Base-by-base conservation (phyloP, 2,888 invertebrate genomes). In the Drosophila quinaria region DNA sequence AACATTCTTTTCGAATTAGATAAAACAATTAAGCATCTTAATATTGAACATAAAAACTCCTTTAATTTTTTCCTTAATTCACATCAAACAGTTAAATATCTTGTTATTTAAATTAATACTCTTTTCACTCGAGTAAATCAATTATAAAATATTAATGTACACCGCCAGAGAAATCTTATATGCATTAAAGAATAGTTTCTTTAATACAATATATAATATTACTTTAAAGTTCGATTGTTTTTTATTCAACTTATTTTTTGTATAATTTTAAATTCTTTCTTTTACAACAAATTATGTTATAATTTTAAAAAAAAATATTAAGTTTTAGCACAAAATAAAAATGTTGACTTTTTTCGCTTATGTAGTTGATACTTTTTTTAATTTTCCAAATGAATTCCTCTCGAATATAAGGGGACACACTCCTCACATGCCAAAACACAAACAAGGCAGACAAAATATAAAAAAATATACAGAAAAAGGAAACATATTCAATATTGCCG, bases 351-450 rank as follows among this genome's bases (percentile, higher is more conserved):
- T 39, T 39, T 39, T 9, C 3, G 9, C 15, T 10, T 10, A 39
- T 15, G 15, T 9, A 15, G 15, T 39, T 39, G 15, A 39, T 39
- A 9, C 15, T 44, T 22, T 44, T 13, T 22, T 22, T 22, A 44
- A 44, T 44, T 44, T 22, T 44, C 44, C 44, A 44, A 22, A 44
- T 44, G 44, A 44, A n/a, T 44, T 22, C 22, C 22, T 44, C n/a
- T 22, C 44, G 22, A 0, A 44, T 13, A 22, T 13, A 22, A 42
- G 19, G 19, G 10, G 42, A 19, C 19, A 41, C 17, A 39, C 39
- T n/a, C n/a, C 15, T n/a, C n/a, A n/a, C n/a, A 19, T 42, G 42
- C 11, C 19, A 19, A 2, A 42, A 13, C 19, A 17, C 19, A 11
- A 19, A 22, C 11, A 22, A 44, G 44, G 13, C 22, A 5, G 22